Evolutionary conservation across 2,888 invertebrate species (phyloP), one percentile per base, ranked within the genome.

Genomic region (Drosophila subsilvestris): DNA sequence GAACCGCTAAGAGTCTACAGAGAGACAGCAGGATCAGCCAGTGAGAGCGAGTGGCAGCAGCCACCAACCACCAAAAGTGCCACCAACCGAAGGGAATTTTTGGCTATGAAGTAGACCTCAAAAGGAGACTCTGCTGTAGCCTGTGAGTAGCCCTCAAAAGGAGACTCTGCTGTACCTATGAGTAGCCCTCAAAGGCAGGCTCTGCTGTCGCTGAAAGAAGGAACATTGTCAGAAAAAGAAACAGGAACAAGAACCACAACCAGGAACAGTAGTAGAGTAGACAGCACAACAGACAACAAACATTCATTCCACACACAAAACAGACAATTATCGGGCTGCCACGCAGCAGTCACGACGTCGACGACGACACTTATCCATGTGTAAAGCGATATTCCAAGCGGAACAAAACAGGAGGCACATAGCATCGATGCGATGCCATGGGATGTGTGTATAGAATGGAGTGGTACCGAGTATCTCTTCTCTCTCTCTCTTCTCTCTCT

Each of bases 311-410:
- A 45, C 20, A 58, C 66, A 66, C 66, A 66, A 70, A 83, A 83
- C 87, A 81, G 69, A 87, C 89, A 88, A 87, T 83, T 83, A 89
- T 89, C 80, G 55, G 57, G 74, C 37, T 37, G 37, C 61, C 61
- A 62, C 68, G 62, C 69, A 70, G 49, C 76, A 37, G 37, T 37
- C 37, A 37, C 14, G 37, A 37, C 37, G n/a, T 9, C 27, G 27
- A 27, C 27, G 66, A 69, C 68, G 49, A 65, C 75, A 74, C 76
- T 74, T 70, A 75, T 69, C 70, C 58, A 67, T 74, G 67, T 87
- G 88, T 81, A 81, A 89, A 81, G 82, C 61, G 86, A 87, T 83
- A 85, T 86, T 50, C 45, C 75, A 71, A 65, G 75, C 75, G 55
- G 75, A 43, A 32, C 67, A 67, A 75, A 71, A 75, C 75, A 67